These are phyloP conservation scores for Dromas ardeola DNA, from an alignment of 2,113 vertebrate genomes.

Conservation along the genomic window DNA sequence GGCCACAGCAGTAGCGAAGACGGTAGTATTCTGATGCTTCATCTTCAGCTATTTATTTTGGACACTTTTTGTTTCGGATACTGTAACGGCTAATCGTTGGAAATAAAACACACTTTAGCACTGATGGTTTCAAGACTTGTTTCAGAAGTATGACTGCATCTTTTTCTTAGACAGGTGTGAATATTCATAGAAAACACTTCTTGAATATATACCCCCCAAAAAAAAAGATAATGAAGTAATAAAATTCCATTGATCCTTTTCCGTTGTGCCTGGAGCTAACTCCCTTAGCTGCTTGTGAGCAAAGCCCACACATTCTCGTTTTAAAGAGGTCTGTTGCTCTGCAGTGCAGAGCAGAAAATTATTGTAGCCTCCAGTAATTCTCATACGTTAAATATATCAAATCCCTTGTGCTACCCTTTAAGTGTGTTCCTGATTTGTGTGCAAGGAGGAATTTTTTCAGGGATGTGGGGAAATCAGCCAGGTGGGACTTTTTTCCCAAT, in stretches of 20 bases:
- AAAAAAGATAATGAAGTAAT: neutral
- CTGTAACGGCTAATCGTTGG: conserved; percentile 33
- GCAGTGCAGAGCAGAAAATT: neutral
- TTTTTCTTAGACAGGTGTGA: neutral
- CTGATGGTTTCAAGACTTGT: neutral
- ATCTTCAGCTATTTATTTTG: conserved; percentile 66
- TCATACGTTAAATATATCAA: neutral
- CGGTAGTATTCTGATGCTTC: neutral
- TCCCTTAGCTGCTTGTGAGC: neutral
- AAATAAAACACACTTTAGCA: conserved; percentile 53
- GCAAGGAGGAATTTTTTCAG: neutral
- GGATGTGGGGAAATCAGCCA: neutral
- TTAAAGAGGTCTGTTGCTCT: neutral
- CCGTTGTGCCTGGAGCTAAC: neutral
- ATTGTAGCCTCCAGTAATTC: neutral
- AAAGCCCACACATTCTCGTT: neutral
- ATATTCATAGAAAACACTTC: neutral
- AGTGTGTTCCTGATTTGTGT: neutral
- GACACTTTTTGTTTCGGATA: conserved; percentile 7
- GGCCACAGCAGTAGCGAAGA: conserved; percentile 34
- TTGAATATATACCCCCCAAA: no score
- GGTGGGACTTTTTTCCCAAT: neutral
- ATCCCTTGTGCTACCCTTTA: neutral
- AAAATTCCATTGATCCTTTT: neutral
- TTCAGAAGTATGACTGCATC: neutral